Conservation (phyloP, 1,140 invertebrate genomes). For the Megathymus violae region DNA sequence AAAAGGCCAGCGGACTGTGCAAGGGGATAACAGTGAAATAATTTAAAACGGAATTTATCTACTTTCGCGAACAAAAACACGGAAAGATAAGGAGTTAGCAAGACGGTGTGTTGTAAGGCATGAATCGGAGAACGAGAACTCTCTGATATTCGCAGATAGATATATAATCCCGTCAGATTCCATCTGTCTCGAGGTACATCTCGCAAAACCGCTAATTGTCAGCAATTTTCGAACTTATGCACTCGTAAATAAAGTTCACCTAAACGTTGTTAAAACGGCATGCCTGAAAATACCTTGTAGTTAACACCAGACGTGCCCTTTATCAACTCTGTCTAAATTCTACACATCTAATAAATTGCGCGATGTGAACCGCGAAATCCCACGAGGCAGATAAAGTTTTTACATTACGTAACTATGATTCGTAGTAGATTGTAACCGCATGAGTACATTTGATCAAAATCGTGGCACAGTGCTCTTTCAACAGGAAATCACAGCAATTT, state of each 20-base stretch:
- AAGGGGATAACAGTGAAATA: conserved; percentile 19
- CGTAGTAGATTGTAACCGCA: conserved; percentile 1
- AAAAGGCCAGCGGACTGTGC: conserved; percentile 18
- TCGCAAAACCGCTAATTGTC: background rate
- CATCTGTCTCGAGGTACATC: conserved; percentile 19
- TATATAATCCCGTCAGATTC: conserved; percentile 15
- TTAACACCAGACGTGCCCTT: conserved; percentile 26
- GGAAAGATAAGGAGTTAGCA: conserved; percentile 42
- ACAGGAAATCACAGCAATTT: conserved; percentile 20
- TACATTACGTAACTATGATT: conserved; percentile 5
- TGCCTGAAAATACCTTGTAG: conserved; percentile 12
- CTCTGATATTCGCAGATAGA: conserved; percentile 24
- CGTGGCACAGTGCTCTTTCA: conserved; percentile 1
- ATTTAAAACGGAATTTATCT: conserved; percentile 40
- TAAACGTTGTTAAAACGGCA: background rate
- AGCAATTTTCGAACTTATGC: conserved; percentile 1
- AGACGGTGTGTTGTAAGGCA: conserved; percentile 41
- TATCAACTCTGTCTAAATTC: conserved; percentile 21
- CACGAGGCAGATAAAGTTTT: conserved; percentile 25
- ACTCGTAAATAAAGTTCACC: background rate
- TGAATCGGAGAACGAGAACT: conserved; percentile 15
- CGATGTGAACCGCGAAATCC: conserved; percentile 17
- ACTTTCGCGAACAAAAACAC: conserved; percentile 38
- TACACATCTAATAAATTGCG: conserved; percentile 26
- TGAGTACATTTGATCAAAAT: background rate